A percentile compares a stretch with the other conserved stretches of the same genome.
These are phyloP conservation scores for Halocynthia aurantium DNA, from an alignment of 23 tunicate species.

Conservation along the genomic window DNA sequence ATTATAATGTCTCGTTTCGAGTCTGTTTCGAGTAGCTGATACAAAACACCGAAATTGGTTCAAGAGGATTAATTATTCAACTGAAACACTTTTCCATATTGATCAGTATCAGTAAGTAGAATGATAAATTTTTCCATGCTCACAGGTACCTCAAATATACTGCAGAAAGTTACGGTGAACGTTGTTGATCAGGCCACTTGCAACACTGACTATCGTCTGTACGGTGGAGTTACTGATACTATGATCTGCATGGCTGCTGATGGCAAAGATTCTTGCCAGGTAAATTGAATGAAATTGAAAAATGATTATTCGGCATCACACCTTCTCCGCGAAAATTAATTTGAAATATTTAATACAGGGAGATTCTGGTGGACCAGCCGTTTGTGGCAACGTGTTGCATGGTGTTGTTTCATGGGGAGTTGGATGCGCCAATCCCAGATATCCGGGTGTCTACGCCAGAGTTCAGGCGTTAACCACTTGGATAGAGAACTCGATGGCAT, in stretches of 20 bases:
- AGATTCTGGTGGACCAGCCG: slow-evolving; percentile 96
- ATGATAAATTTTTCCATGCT: not conserved
- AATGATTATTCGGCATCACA: not conserved
- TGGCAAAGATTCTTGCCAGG: slow-evolving; percentile 95
- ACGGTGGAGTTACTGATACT: slow-evolving; percentile 56
- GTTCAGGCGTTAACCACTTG: slow-evolving; percentile 61
- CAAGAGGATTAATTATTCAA: not conserved
- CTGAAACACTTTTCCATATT: not conserved
- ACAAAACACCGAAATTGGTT: not conserved
- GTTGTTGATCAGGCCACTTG: slow-evolving; percentile 51
- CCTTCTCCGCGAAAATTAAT: not conserved
- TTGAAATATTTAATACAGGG: slow-evolving; percentile 49
- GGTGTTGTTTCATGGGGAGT: slow-evolving; percentile 85
- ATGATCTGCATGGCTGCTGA: slow-evolving; percentile 85
- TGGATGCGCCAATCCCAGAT: slow-evolving; percentile 68
- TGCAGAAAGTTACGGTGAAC: slow-evolving; percentile 54
- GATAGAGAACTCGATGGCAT: slow-evolving; percentile 43
- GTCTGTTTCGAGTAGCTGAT: not conserved
- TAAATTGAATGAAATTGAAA: slow-evolving; percentile 16
- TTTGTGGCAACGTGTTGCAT: slow-evolving; percentile 64
- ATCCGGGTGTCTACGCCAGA: slow-evolving; percentile 93
- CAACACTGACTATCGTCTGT: slow-evolving; percentile 37
- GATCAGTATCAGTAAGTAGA: not conserved
- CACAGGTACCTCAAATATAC: slow-evolving; percentile 41
- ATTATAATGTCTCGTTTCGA: not conserved